A percentile compares a stretch with the other conserved stretches of the same genome.
Conservation (phyloP, 2,113 vertebrate genomes). For the Alethe castanea region DNA sequence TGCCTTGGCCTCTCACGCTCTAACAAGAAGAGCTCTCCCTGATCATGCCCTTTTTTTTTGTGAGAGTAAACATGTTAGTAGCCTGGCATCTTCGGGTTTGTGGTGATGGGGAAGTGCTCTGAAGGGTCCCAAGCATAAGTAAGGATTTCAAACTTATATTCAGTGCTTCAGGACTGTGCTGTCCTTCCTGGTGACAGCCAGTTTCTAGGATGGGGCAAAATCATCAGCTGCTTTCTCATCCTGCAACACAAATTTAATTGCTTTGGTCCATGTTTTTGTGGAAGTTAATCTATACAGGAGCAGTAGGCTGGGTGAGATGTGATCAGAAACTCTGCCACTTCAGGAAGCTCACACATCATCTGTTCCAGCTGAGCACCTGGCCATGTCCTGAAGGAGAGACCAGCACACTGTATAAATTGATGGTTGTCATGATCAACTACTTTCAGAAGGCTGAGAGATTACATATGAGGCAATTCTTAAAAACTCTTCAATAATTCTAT, state of each 20-base stretch:
- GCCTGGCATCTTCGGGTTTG: not conserved
- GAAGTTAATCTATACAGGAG: not conserved
- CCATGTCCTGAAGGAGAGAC: accelerated
- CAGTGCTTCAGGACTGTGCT: not conserved
- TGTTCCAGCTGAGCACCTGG: not conserved
- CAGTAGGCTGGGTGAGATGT: not conserved
- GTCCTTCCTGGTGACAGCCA: not conserved
- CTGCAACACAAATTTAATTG: not conserved
- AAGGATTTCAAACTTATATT: not conserved
- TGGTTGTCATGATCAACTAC: not conserved
- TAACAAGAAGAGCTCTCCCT: not conserved
- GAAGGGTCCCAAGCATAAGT: not conserved
- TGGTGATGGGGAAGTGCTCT: not conserved
- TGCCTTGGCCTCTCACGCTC: not conserved
- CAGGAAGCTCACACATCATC: not conserved
- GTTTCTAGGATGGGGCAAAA: not conserved
- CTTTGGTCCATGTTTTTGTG: not conserved
- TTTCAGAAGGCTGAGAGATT: not conserved
- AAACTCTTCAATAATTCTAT: not conserved
- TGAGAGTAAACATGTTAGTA: not conserved
- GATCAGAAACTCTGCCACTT: not conserved
- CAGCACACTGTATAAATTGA: not conserved
- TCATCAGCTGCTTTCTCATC: not conserved
- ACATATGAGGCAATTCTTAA: not conserved
- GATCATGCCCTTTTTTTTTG: not conserved